Evolutionary conservation across 2,888 invertebrate species (phyloP).

Genomic region (Portevinia maculata): DNA sequence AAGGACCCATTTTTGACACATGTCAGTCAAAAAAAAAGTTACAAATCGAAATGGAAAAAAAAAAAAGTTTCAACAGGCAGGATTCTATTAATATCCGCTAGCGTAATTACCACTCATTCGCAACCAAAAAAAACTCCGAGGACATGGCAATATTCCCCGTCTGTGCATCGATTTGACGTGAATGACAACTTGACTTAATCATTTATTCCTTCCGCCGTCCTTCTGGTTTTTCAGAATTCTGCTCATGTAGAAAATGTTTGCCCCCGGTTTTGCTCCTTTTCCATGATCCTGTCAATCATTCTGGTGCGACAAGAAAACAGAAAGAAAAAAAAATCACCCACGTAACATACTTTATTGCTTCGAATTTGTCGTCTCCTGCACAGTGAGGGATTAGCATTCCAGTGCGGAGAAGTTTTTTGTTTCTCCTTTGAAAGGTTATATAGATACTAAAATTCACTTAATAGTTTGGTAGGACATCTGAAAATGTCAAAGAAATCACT

Average conservation of each 20-base stretch:
- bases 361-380: constrained; percentile 53
- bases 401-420: constrained; percentile 1
- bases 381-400: constrained; percentile 44
- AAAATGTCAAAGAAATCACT: constrained; percentile 61
- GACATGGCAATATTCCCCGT: constrained; percentile 52
- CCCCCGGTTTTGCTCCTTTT: constrained; percentile 52
- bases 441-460: constrained; percentile 19
- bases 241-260: constrained; percentile 71
- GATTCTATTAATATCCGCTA: constrained; percentile 74
- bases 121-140: constrained; percentile 57
- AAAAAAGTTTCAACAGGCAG: constrained; percentile 56
- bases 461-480: constrained; percentile 19
- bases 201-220: constrained; percentile 69
- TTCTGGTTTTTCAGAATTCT: constrained; percentile 61
- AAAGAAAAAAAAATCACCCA: constrained; percentile 42
- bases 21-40: constrained; percentile 51
- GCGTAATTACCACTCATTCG: constrained; percentile 74
- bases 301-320: background rate
- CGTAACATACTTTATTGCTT: constrained; percentile 55
- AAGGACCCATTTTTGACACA: constrained; percentile 64
- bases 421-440: constrained; percentile 8
- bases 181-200: constrained; percentile 74
- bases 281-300: constrained; percentile 71
- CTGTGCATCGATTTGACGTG: constrained; percentile 66
- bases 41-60: constrained; percentile 22